phyloP scores from a whole-genome alignment of 1,140 invertebrate species.

The Zaprionus taronus region DNA sequence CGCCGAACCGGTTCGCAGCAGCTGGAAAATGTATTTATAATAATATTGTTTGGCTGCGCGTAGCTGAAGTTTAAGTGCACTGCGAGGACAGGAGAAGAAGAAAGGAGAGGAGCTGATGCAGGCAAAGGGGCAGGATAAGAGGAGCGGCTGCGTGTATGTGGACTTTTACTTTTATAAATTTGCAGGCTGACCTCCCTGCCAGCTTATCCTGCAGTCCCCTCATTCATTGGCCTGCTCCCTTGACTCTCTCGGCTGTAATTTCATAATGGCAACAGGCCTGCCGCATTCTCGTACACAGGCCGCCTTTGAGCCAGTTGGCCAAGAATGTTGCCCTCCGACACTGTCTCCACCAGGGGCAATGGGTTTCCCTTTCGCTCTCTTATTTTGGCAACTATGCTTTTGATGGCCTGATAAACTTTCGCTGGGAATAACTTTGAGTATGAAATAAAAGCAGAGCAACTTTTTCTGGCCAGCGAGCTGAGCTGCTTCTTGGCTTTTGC shows the following conservation, averaged over 20 bases:
- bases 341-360: slow-evolving; percentile 2
- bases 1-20: slow-evolving; percentile 60
- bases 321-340: slow-evolving; percentile 46
- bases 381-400: slow-evolving; percentile 62
- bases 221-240: slow-evolving; percentile 45
- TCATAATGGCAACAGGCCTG: slow-evolving; percentile 39
- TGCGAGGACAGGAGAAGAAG: slow-evolving; percentile 5
- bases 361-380: slow-evolving; percentile 18
- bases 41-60: slow-evolving; percentile 47
- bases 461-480: slow-evolving; percentile 20
- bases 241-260: slow-evolving; percentile 33
- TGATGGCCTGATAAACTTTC: slow-evolving; percentile 66
- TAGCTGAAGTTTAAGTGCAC: slow-evolving; percentile 62
- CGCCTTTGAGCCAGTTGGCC: slow-evolving; percentile 3
- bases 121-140: background rate
- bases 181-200: background rate
- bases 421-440: slow-evolving; percentile 66
- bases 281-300: background rate
- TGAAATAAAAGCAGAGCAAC: slow-evolving; percentile 44
- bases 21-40: slow-evolving; percentile 74
- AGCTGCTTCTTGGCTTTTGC: slow-evolving; percentile 35
- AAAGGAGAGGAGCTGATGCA: background rate
- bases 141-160: background rate
- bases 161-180: slow-evolving; percentile 66
- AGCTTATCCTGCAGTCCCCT: background rate